A percentile compares a stretch with the other conserved stretches of the same genome.
Evolutionary conservation across 1,140 invertebrate genomes (phyloP).

Genomic region (Stegodyphus dumicola): DNA sequence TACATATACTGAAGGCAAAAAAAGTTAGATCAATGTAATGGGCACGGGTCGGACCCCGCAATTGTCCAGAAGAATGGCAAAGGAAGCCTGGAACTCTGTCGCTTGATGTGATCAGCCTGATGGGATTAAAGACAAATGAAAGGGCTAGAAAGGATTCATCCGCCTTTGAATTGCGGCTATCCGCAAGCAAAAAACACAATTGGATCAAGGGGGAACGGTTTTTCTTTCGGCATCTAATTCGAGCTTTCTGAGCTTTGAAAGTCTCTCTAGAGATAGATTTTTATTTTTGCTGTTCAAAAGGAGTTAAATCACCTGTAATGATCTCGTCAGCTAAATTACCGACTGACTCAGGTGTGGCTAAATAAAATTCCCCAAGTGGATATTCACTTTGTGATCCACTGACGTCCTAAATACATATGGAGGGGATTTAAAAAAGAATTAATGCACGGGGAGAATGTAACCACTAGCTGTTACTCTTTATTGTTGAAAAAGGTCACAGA

Average conservation of each 20-base stretch:
- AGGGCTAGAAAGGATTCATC: conserved; percentile 36
- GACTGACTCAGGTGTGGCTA: conserved; percentile 57
- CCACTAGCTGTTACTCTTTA: no score
- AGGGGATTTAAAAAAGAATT: not conserved
- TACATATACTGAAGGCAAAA: not conserved
- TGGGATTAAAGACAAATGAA: conserved; percentile 47
- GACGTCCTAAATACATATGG: not conserved
- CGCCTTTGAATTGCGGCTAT: conserved; percentile 45
- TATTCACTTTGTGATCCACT: conserved; percentile 1
- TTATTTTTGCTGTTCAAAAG: conserved; percentile 42
- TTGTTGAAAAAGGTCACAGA: no score
- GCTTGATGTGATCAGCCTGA: conserved; percentile 43
- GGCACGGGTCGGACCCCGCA: conserved; percentile 5
- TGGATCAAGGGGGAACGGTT: conserved; percentile 27
- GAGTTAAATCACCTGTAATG: conserved; percentile 54
- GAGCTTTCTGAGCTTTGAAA: not conserved
- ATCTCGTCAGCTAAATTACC: conserved; percentile 50
- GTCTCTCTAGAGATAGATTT: conserved; percentile 9
- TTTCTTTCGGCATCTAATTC: conserved; percentile 41
- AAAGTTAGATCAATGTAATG: conserved; percentile 59
- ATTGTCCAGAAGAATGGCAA: conserved; percentile 49
- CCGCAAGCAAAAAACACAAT: conserved; percentile 31
- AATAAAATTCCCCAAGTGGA: conserved; percentile 46
- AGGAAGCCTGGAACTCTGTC: conserved; percentile 27
- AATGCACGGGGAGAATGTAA: no score